Evolutionary conservation across 2,113 vertebrate genomes (phyloP), one percentile per base, ranked within the genome.

Genomic region (Cyphomyrus discorhynchus): DNA sequence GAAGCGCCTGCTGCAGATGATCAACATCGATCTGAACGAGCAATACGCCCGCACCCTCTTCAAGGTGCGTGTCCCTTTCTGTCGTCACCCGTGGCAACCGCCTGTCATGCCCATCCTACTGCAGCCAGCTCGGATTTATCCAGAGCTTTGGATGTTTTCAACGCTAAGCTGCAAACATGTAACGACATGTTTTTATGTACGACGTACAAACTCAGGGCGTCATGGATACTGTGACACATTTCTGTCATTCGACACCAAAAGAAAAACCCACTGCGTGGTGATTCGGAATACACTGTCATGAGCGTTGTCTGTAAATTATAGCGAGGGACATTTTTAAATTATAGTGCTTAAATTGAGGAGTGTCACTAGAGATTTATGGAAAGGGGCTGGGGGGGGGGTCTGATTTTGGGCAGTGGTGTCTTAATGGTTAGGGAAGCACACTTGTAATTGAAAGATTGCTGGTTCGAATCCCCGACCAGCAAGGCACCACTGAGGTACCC

Each of bases 21-120:
- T 99, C 93, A 99, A 99, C 91, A 97, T 99, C 1, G 95, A 99
- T 93, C 96, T 99, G 96, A 97, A 97, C 0, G 97, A 98, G 90
- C 95, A 95, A 91, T 98, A 99, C 0, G 97, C 98, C 88, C 96
- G 96, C 93, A 90, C 87, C 31, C 95, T 99, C 86, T 99, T 99
- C 95, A 97, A 98, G 98, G 98, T 99, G 92, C 93, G 92, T 0
- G 21, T 31, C 24, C 46, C 80, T 15, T 24, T 10, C 17, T n/a
- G 19, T 0, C 11, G 47, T 53, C 35, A 21, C 31, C 74, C 50
- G 15, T 19, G 35, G 50, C 11, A 3, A 17, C 35, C 24, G 9
- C 31, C 8, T 21, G 24, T 50, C 24, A 5, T 2, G 77, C 19
- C 74, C 50, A 6, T 13, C 49, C 49, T 4, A 0, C 62, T 11